phyloP scores from a whole-genome alignment of 2,797 vertebrate species.

The Neopelma chrysocephalum region DNA sequence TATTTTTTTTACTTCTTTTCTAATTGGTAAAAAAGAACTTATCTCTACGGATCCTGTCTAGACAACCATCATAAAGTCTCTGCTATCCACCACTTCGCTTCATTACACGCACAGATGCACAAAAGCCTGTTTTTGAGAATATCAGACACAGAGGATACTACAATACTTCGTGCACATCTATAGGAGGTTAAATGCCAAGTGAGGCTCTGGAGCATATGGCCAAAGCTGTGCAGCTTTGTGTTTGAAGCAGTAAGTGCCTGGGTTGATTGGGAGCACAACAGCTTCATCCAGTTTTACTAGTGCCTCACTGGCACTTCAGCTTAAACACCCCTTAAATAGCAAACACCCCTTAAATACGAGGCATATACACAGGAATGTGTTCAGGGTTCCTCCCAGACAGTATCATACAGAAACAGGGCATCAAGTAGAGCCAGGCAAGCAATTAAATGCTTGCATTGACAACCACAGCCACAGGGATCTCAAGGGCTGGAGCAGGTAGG shows the following conservation, averaged over 20 bases:
- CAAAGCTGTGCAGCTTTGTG: background rate
- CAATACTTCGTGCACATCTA: background rate
- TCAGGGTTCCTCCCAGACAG: background rate
- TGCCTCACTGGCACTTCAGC: background rate
- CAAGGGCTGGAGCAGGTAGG: background rate
- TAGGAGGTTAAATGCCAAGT: background rate
- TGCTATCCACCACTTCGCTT: background rate
- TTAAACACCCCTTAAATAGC: background rate
- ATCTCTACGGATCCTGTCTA: background rate
- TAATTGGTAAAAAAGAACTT: conserved; percentile 1
- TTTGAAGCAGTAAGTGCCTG: background rate
- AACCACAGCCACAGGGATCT: background rate
- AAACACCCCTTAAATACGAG: rapidly evolving
- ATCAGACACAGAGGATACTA: background rate
- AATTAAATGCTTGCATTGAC: rapidly evolving
- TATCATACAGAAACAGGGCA: rapidly evolving
- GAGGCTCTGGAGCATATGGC: background rate
- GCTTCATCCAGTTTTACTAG: background rate
- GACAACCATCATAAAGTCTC: background rate
- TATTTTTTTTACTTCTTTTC: background rate
- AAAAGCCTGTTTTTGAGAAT: background rate
- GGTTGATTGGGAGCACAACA: background rate
- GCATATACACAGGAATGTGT: rapidly evolving
- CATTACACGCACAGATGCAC: background rate
- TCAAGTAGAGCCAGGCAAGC: background rate